Evolutionary conservation across 2,113 vertebrate species (phyloP), one percentile per base, ranked within the genome.

Genomic region (Boleophthalmus pectinirostris): DNA sequence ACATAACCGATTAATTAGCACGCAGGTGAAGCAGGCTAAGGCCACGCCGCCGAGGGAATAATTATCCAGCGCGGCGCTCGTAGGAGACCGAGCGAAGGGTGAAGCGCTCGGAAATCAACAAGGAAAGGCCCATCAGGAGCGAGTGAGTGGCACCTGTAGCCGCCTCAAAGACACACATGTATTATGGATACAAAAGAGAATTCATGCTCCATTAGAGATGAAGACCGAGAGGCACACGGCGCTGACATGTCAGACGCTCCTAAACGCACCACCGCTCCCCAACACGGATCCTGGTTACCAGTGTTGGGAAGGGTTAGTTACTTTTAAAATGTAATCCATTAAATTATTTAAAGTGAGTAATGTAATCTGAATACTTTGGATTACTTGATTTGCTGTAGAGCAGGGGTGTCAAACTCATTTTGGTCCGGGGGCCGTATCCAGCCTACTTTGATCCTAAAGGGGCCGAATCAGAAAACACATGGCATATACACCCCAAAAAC

Each of bases 1-100:
- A 93, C 91, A 91, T 72, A 74, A 81, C 82, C 85, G 84, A 92
- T 90, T 93, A 93, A 93, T 92, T 92, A 93, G 83, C 85, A 77
- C 79, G 71, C 68, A 85, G 82, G 82, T 81, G 84, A 86, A 72
- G 69, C 51, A 70, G 80, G 70, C 68, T 82, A 74, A 74, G 69
- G 74, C 84, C 80, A 54, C 66, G 66, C 78, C 66, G 74, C 80
- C 75, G 74, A 80, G 66, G 72, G 79, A 89, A 82, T 84, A 82
- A 89, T 91, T 83, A 86, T 78, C 72, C 61, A 69, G 35, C 35
- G 35, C 35, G 80, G 47, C 38, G 6, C 57, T 74, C 69, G 18
- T 72, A 68, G 72, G 75, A 71, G 79, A 78, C 67, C 69, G 75
- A 70, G 33, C 73, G 69, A 35, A 68, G 70, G 56, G 77, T 43